These are phyloP conservation scores for Drosophila rufa DNA, from an alignment of 1,140 invertebrate genomes.

Conservation along the genomic window DNA sequence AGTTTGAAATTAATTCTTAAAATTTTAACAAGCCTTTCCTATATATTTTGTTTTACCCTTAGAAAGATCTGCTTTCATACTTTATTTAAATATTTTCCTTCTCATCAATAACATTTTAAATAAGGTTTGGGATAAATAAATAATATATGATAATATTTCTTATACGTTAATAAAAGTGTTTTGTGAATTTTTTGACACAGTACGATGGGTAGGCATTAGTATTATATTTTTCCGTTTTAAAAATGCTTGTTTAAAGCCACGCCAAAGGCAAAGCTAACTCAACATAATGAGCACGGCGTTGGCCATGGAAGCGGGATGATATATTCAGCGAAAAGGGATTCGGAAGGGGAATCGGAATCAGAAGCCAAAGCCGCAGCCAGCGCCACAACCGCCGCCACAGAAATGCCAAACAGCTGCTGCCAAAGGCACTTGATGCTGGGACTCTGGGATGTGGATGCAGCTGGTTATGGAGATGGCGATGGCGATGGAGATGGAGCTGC, in stretches of 20 bases:
- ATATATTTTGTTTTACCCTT: too few relatives aligned
- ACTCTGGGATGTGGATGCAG: conserved; percentile 15
- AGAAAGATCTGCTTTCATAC: too few relatives aligned
- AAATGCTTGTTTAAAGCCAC: not conserved
- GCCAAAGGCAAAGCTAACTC: conserved; percentile 41
- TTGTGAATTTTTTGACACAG: not conserved
- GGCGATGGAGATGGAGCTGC: conserved; percentile 16
- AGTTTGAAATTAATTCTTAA: too few relatives aligned
- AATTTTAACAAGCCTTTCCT: too few relatives aligned
- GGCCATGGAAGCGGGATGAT: conserved; percentile 11
- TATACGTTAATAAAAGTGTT: too few relatives aligned
- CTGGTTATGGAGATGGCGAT: conserved; percentile 25
- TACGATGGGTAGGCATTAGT: too few relatives aligned
- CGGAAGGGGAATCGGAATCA: conserved; percentile 15
- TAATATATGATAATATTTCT: too few relatives aligned
- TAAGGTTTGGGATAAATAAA: not conserved
- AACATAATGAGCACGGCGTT: conserved; percentile 60
- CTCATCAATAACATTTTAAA: not conserved
- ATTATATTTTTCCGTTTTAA: not conserved
- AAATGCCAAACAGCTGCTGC: conserved; percentile 67
- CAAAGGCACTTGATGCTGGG: conserved; percentile 58
- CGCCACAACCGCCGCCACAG: conserved; percentile 50
- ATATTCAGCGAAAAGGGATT: conserved; percentile 6
- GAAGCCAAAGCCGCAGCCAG: conserved; percentile 36
- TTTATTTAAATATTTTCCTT: not conserved